phyloP scores from a whole-genome alignment of 2,113 vertebrate species.

The Trogon melanurus region DNA sequence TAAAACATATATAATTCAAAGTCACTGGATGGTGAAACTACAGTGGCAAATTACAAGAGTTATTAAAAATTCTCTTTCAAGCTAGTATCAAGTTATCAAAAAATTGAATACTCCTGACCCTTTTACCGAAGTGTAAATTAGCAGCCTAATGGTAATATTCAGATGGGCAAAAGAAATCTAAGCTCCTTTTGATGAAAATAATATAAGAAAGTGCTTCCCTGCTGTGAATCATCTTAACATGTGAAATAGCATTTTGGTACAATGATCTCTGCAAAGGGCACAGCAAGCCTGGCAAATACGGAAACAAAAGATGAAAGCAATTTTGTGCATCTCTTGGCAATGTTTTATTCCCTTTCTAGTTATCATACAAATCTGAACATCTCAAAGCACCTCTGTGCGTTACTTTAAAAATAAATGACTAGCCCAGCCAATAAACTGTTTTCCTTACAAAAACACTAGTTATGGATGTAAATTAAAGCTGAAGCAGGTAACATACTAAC shows the following conservation, averaged over 20 bases:
- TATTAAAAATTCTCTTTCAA: conserved; percentile 79
- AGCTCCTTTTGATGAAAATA: conserved; percentile 76
- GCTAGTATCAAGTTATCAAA: conserved; percentile 76
- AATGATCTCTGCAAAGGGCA: conserved; percentile 57
- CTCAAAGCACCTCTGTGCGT: not conserved
- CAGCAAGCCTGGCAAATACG: conserved; percentile 35
- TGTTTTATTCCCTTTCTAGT: conserved; percentile 51
- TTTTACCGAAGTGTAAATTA: conserved; percentile 79
- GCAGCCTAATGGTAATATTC: conserved; percentile 72
- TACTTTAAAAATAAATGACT: conserved; percentile 4
- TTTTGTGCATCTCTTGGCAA: conserved; percentile 2
- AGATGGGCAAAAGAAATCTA: conserved; percentile 63
- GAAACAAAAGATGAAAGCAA: conserved; percentile 56
- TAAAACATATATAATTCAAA: conserved; percentile 59
- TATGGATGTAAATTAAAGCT: not conserved
- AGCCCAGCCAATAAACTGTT: not conserved
- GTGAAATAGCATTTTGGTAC: conserved; percentile 72
- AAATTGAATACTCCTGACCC: conserved; percentile 73
- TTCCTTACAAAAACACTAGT: not conserved
- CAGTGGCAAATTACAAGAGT: conserved; percentile 67
- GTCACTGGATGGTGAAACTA: conserved; percentile 43
- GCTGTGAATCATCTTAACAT: conserved; percentile 74
- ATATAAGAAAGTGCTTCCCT: conserved; percentile 68
- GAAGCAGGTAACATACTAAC: not conserved
- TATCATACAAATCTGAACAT: not conserved